These are phyloP conservation scores for Camponotus floridanus DNA, from an alignment of 1,140 invertebrate genomes.

Conservation along the genomic window DNA sequence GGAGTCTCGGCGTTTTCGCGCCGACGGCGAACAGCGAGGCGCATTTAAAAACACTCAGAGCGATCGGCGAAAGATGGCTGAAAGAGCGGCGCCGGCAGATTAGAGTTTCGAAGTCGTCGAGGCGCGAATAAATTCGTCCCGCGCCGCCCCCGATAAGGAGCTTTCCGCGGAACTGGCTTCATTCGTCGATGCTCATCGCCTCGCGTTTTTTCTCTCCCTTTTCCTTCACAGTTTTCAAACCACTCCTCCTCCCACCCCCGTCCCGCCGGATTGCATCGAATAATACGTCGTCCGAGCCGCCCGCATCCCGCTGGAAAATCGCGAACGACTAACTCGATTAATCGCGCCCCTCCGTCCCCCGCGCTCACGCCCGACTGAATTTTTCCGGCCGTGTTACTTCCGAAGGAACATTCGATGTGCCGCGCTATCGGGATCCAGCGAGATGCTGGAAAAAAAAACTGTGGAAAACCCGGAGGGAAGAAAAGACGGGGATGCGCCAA, in stretches of 20 bases:
- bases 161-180: slow-evolving; percentile 49
- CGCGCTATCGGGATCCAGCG: slow-evolving; percentile 48
- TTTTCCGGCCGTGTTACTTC: slow-evolving; percentile 63
- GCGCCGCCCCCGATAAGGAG: slow-evolving; percentile 59
- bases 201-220: slow-evolving; percentile 15
- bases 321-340: too few species aligned
- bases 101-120: slow-evolving; percentile 63
- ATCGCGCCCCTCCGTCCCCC: neutral
- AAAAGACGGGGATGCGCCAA: neutral
- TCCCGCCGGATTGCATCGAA: slow-evolving; percentile 41
- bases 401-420: slow-evolving; percentile 20
- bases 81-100: slow-evolving; percentile 32
- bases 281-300: slow-evolving; percentile 47
- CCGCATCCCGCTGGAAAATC: neutral
- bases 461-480: neutral
- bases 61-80: slow-evolving; percentile 39
- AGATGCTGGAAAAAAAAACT: neutral
- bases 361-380: slow-evolving; percentile 51
- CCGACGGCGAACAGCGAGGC: neutral
- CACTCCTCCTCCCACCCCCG: neutral
- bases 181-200: slow-evolving; percentile 51
- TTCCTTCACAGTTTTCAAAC: neutral
- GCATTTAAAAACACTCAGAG: slow-evolving; percentile 49
- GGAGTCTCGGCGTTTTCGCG: slow-evolving; percentile 2
- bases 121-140: slow-evolving; percentile 61